These are phyloP conservation scores for Lepus townsendii DNA, from an alignment of 2,797 vertebrate genomes.

Conservation along the genomic window DNA sequence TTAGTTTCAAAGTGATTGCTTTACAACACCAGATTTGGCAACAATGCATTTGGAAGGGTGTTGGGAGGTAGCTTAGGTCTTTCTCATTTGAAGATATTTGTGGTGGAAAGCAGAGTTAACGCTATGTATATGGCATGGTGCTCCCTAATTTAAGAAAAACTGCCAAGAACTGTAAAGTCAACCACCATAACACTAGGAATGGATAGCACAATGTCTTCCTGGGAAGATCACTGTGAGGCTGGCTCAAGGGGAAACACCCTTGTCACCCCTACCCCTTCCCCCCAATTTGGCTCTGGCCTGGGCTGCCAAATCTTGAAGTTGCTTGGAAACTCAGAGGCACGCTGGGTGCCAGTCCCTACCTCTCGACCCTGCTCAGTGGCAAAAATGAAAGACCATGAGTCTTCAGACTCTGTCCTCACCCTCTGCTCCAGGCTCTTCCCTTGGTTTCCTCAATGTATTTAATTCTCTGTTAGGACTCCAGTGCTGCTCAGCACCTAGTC, in stretches of 20 bases:
- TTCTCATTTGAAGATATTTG: constrained; percentile 73
- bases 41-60: constrained; percentile 43
- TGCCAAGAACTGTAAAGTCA: constrained; percentile 55
- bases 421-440: background rate
- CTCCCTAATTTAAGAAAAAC: constrained; percentile 52
- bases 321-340: constrained; percentile 1
- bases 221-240: constrained; percentile 2
- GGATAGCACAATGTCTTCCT: background rate
- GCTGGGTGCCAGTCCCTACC: background rate
- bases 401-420: background rate
- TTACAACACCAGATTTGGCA: constrained; percentile 71
- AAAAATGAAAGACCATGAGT: background rate
- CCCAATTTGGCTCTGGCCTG: background rate
- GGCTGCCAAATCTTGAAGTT: background rate
- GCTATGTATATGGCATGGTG: constrained; percentile 36
- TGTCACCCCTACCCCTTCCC: background rate
- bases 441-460: background rate
- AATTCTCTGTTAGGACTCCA: background rate
- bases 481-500: background rate
- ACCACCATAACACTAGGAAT: constrained; percentile 22
- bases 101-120: constrained; percentile 68
- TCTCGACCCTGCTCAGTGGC: background rate
- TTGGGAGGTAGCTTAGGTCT: background rate
- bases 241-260: background rate
- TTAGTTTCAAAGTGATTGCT: constrained; percentile 68